These are phyloP conservation scores for Parnassius apollo DNA, from an alignment of 2,888 invertebrate genomes.

Conservation along the genomic window DNA sequence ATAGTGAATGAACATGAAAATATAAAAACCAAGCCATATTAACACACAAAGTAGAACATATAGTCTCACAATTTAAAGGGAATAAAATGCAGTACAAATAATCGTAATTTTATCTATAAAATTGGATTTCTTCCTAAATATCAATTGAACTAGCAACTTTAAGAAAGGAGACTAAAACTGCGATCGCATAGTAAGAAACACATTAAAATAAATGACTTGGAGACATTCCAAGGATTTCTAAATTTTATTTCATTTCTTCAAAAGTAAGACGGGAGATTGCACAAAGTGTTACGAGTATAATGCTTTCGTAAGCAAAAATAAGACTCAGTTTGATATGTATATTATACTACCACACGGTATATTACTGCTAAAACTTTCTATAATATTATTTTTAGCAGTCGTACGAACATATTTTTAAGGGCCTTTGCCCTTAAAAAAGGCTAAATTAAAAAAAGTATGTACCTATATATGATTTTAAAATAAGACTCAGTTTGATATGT, in stretches of 20 bases:
- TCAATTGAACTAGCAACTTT: background rate
- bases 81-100: too few relatives aligned
- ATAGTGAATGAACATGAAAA: too few relatives aligned
- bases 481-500: background rate
- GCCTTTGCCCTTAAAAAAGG: too few relatives aligned
- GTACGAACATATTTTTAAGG: too few relatives aligned
- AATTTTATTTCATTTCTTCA: background rate
- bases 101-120: too few relatives aligned
- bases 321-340: background rate
- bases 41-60: too few relatives aligned
- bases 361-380: background rate
- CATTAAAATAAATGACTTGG: constrained; percentile 8
- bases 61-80: too few relatives aligned
- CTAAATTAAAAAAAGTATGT: too few relatives aligned
- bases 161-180: constrained; percentile 5
- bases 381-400: background rate
- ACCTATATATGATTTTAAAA: background rate
- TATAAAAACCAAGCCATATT: too few relatives aligned
- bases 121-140: constrained; percentile 11
- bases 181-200: constrained; percentile 3
- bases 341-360: background rate
- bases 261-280: background rate
- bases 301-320: background rate
- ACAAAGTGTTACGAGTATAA: background rate
- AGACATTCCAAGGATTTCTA: background rate